phyloP scores from a whole-genome alignment of 2,113 vertebrate genomes.

The Amphiprion ocellaris region DNA sequence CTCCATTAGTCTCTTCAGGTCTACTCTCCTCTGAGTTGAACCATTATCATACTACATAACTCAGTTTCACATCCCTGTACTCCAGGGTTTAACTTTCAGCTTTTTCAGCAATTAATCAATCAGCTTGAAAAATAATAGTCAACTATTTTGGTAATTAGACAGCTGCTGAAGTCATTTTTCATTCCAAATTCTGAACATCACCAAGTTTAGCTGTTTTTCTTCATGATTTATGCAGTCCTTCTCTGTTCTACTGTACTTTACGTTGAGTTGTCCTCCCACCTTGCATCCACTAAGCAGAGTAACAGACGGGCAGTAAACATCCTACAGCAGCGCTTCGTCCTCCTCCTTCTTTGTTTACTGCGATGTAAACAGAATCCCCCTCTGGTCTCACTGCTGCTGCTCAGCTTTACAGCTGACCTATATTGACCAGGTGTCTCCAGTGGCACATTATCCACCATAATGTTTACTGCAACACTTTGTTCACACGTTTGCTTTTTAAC shows the following conservation, averaged over 20 bases:
- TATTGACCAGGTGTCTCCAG: not conserved
- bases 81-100: too few relatives aligned
- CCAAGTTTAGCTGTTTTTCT: too few relatives aligned
- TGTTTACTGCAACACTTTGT: conserved; percentile 12
- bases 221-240: too few relatives aligned
- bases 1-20: not conserved
- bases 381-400: conserved; percentile 7
- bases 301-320: not conserved
- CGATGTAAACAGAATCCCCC: conserved; percentile 23
- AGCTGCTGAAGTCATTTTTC: too few relatives aligned
- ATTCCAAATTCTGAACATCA: too few relatives aligned
- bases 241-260: too few relatives aligned
- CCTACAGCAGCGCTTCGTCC: not conserved
- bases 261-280: too few relatives aligned
- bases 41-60: too few relatives aligned
- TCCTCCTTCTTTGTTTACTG: not conserved
- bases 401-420: conserved; percentile 13
- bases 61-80: too few relatives aligned
- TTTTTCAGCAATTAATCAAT: too few relatives aligned
- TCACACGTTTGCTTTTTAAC: not conserved
- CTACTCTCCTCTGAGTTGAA: not conserved
- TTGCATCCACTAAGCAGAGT: not conserved
- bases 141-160: too few relatives aligned
- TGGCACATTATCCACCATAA: not conserved
- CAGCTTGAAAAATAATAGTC: too few relatives aligned